phyloP scores from a whole-genome alignment of 1,140 invertebrate genomes.

The Drosophila littoralis region DNA sequence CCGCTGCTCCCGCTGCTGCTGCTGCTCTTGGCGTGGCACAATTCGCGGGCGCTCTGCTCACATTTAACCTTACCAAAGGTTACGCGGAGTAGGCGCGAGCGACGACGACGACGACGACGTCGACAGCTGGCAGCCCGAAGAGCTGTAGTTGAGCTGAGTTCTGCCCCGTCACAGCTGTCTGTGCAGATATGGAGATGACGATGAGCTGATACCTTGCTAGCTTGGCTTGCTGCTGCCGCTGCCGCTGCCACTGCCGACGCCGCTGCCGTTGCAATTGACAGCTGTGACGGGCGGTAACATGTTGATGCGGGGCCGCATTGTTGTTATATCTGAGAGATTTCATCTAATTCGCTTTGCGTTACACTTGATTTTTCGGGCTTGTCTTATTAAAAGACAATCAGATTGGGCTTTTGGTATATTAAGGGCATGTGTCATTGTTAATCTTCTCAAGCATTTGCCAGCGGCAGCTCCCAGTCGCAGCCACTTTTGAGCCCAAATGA shows the following conservation, averaged over 20 bases:
- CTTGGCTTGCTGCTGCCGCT: background rate
- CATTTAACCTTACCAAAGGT: conserved; percentile 79
- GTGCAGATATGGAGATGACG: conserved; percentile 42
- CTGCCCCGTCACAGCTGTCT: conserved; percentile 45
- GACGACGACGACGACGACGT: conserved; percentile 23
- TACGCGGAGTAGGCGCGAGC: conserved; percentile 44
- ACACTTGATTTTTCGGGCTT: conserved; percentile 50
- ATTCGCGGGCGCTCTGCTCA: conserved; percentile 61
- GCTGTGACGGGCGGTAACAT: conserved; percentile 53
- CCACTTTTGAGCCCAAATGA: conserved; percentile 20
- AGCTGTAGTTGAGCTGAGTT: conserved; percentile 39
- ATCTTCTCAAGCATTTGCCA: conserved; percentile 31
- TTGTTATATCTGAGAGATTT: conserved; percentile 37
- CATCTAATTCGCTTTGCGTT: conserved; percentile 51
- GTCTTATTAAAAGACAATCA: conserved; percentile 56
- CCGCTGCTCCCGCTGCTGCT: conserved; percentile 14
- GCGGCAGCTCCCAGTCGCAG: conserved; percentile 19
- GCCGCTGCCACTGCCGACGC: conserved; percentile 7
- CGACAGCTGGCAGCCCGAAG: conserved; percentile 43
- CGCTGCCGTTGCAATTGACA: conserved; percentile 47
- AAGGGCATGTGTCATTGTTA: conserved; percentile 40
- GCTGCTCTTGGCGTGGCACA: conserved; percentile 56
- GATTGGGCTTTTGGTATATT: conserved; percentile 31
- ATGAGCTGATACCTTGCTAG: conserved; percentile 29
- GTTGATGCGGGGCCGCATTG: conserved; percentile 43